A percentile compares a stretch with the other conserved stretches of the same genome.
phyloP scores from a whole-genome alignment of 92 coral and sea anemone genomes.

The Epizoanthus ramosus region DNA sequence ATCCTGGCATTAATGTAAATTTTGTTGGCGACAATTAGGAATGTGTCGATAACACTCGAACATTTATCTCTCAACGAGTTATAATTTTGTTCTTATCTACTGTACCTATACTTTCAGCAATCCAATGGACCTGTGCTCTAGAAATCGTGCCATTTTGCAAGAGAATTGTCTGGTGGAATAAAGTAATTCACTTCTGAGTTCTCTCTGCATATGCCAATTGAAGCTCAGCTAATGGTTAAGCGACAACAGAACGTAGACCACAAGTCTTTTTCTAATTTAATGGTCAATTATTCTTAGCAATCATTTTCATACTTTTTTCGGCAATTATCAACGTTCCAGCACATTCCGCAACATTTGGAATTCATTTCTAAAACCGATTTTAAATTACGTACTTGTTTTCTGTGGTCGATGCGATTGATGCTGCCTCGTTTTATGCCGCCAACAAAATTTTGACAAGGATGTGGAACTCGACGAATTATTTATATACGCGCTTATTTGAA shows the following conservation, averaged over 20 bases:
- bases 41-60: too few relatives aligned
- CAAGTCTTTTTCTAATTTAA: constrained; percentile 30
- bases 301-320: constrained; percentile 11
- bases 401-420: constrained; percentile 21
- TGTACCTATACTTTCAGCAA: too few relatives aligned
- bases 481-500: too few relatives aligned
- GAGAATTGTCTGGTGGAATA: not conserved
- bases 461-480: not conserved
- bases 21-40: too few relatives aligned
- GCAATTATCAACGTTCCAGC: not conserved
- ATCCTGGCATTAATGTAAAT: too few relatives aligned
- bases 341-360: constrained; percentile 4
- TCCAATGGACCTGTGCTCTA: too few relatives aligned
- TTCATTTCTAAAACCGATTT: constrained; percentile 23
- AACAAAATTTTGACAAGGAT: not conserved
- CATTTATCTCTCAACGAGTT: too few relatives aligned
- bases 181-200: not conserved
- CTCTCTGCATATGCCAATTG: not conserved
- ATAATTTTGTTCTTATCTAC: too few relatives aligned
- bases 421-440: not conserved
- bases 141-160: too few relatives aligned
- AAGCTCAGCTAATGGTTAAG: constrained; percentile 24
- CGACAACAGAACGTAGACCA: constrained; percentile 15
- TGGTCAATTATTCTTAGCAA: constrained; percentile 36
- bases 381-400: not conserved